A percentile compares a stretch with the other conserved stretches of the same genome.
Evolutionary conservation across 2,888 invertebrate species (phyloP).

Genomic region (Ophioninae sp.): DNA sequence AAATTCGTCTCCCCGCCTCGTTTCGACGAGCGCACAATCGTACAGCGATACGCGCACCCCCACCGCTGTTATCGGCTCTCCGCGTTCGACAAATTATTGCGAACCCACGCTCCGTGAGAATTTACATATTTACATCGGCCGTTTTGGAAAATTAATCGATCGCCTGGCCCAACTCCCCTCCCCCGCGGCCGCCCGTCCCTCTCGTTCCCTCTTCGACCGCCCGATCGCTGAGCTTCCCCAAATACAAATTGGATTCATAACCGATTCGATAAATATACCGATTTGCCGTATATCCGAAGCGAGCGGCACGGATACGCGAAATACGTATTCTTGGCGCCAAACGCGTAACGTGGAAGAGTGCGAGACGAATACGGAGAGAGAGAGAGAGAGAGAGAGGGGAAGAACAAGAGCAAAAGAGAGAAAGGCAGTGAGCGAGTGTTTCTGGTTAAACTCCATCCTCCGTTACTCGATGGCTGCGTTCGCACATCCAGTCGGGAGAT

Average conservation of each 20-base stretch:
- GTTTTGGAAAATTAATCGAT: constrained; percentile 55
- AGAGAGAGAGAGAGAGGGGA: neutral
- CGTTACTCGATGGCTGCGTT: constrained; percentile 45
- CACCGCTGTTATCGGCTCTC: constrained; percentile 30
- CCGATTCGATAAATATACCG: constrained; percentile 57
- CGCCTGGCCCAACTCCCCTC: constrained; percentile 7
- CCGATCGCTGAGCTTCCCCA: constrained; percentile 33
- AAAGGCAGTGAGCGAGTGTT: neutral
- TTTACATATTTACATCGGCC: constrained; percentile 55
- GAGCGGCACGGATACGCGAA: neutral
- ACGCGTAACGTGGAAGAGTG: constrained; percentile 23
- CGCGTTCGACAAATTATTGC: constrained; percentile 40
- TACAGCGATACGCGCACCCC: neutral
- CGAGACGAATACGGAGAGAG: neutral
- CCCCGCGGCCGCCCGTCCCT: neutral
- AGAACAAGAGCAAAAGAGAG: neutral
- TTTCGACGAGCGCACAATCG: neutral
- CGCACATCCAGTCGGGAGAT: constrained; percentile 33
- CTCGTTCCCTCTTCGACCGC: constrained; percentile 1
- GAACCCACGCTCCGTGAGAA: constrained; percentile 14
- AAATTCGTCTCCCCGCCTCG: constrained; percentile 9
- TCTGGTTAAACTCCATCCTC: constrained; percentile 47
- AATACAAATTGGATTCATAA: constrained; percentile 61
- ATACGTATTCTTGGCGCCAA: constrained; percentile 57
- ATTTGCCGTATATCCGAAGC: constrained; percentile 12